Conservation (phyloP, 1,140 invertebrate species). For the Frieseomelitta varia region DNA sequence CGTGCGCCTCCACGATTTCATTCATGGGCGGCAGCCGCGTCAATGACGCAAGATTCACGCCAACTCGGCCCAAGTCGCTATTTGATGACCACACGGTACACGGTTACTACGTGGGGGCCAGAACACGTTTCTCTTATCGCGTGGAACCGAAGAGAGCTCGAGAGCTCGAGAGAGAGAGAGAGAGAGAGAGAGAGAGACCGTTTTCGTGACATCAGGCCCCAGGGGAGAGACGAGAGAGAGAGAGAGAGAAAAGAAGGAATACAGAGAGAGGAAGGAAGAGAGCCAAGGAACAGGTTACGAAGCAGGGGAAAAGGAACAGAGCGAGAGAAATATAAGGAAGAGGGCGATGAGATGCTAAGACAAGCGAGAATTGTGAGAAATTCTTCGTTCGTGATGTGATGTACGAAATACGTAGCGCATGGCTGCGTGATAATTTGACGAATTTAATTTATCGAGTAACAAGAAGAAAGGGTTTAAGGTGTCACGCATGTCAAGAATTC, state of each 20-base stretch:
- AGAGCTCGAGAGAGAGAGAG: too few relatives aligned
- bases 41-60: slow-evolving; percentile 60
- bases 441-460: background rate
- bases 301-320: background rate
- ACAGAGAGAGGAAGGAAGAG: background rate
- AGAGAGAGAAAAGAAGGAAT: background rate
- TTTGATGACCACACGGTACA: slow-evolving; percentile 53
- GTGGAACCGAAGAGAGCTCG: background rate
- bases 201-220: background rate
- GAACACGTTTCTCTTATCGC: slow-evolving; percentile 25
- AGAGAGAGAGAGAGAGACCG: background rate
- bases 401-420: background rate
- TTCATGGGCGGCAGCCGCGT: slow-evolving; percentile 53
- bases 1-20: slow-evolving; percentile 49
- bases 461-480: too few relatives aligned
- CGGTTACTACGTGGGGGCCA: background rate
- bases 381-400: background rate
- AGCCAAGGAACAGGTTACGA: background rate
- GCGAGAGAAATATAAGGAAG: background rate
- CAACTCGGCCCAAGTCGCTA: slow-evolving; percentile 34
- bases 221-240: background rate
- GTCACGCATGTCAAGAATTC: too few relatives aligned
- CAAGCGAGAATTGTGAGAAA: background rate
- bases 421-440: background rate
- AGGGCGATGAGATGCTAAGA: background rate